Evolutionary conservation across 2,113 vertebrate species (phyloP), one percentile per base, ranked within the genome.

Genomic region (Athene noctua): DNA sequence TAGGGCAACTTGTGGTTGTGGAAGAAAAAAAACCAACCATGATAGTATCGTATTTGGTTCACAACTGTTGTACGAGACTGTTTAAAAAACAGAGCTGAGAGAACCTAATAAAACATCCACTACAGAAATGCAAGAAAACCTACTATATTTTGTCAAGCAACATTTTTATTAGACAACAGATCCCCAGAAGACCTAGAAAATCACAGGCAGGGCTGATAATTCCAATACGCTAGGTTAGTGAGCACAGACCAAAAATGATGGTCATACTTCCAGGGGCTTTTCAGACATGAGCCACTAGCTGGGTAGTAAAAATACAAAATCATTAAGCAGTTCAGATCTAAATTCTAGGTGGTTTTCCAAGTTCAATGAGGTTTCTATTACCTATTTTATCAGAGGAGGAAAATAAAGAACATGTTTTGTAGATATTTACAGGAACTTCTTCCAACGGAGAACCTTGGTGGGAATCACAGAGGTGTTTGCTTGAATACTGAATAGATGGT

Each of bases 1-100:
- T 93, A 95, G 94, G 92, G 87, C 80, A 97, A 82, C 62, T 87
- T 80, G 47, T 79, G 57, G 52, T 61, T 82, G 61, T 47, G 44
- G 47, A 25, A 46, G 67, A 55, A 59, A 66, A 66, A 77, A 78
- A 38, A 16, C 15, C 55, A 13, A 27, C 65, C 80, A 32, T 3
- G 26, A 74, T 15, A 77, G 36, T 38, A 87, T 34, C 0, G 0
- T 49, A 57, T 91, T 77, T 88, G 62, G 15, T 54, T 88, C 74
- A 80, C 36, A 77, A 70, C 27, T 26, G 18, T 36, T 66, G 51
- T 19, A 67, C 0, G 6, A 89, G 23, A 32, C 9, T 19, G 23
- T 36, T 92, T 32, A 4, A 77, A 82, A 92, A 66, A 36, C 16
- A 46, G 27, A 66, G 65, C 26, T 65, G 49, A 51, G 62, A 77